Conservation (phyloP, 2,113 vertebrate genomes). For the Chaetodon auriga region DNA sequence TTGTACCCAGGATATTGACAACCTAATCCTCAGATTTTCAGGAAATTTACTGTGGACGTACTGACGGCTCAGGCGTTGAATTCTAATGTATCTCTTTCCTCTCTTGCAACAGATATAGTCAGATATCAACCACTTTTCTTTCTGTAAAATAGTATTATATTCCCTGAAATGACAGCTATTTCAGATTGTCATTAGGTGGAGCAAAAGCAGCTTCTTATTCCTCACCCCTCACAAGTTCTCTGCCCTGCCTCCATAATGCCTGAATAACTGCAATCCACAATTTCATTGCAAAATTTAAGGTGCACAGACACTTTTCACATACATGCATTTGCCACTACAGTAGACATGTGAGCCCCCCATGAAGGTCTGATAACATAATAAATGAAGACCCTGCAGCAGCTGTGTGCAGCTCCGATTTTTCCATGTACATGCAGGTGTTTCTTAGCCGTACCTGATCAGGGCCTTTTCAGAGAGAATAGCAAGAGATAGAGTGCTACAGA, state of each 20-base stretch:
- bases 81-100: neutral
- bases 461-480: neutral
- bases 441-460: neutral
- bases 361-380: slow-evolving; percentile 9
- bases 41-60: neutral
- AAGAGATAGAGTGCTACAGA: neutral
- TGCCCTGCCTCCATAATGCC: neutral
- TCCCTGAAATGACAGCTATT: neutral
- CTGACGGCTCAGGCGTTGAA: neutral
- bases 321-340: neutral
- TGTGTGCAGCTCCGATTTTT: slow-evolving; percentile 7
- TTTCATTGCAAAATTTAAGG: neutral
- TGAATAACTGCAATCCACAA: neutral
- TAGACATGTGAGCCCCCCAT: neutral
- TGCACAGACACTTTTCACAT: neutral
- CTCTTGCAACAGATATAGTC: neutral
- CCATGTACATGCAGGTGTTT: neutral
- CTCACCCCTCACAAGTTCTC: neutral
- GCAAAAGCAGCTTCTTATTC: neutral
- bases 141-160: neutral
- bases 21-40: neutral
- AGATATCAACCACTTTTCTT: neutral
- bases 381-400: slow-evolving; percentile 6
- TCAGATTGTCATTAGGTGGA: neutral
- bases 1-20: neutral